phyloP scores from a whole-genome alignment of 1,140 invertebrate species.

The Cydia pomonella region DNA sequence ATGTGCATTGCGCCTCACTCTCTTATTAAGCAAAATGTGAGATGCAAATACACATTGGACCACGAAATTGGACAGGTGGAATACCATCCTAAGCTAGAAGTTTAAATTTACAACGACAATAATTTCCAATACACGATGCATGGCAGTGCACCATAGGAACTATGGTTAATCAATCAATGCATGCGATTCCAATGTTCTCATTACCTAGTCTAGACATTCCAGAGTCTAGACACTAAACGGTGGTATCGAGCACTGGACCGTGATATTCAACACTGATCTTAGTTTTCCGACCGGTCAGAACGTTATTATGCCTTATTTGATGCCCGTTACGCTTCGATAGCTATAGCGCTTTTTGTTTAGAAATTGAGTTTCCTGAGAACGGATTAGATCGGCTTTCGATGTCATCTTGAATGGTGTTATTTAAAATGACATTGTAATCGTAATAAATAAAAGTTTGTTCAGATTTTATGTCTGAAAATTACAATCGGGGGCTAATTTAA shows the following conservation, averaged over 20 bases:
- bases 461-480: no score
- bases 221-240: constrained; percentile 3
- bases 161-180: constrained; percentile 1
- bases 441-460: not conserved
- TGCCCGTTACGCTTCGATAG: not conserved
- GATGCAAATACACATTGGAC: no score
- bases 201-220: not conserved
- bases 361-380: not conserved
- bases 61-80: no score
- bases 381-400: not conserved
- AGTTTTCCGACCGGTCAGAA: not conserved
- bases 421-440: not conserved
- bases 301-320: not conserved
- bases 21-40: no score
- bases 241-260: not conserved
- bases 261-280: not conserved
- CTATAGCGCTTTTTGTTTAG: not conserved
- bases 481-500: no score
- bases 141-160: not conserved
- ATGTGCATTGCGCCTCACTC: no score
- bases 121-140: not conserved
- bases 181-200: not conserved
- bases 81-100: not conserved
- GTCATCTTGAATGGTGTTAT: no score
- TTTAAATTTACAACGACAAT: not conserved